Percentiles rank a stretch among this genome's conserved stretches.
Evolutionary conservation across 2,888 invertebrate species (phyloP).

Genomic region (Piscicola geometra): DNA sequence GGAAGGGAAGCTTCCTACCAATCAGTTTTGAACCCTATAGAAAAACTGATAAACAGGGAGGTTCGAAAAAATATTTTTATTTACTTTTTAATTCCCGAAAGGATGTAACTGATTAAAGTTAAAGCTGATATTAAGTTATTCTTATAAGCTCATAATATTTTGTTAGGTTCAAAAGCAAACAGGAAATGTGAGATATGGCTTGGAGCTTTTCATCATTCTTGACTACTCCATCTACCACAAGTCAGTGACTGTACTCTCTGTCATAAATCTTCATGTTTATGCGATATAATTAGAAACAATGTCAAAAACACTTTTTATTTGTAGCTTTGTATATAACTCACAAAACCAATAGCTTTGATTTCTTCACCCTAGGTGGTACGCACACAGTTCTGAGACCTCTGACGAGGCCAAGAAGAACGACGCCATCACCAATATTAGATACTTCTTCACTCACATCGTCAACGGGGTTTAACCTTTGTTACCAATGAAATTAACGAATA

Average conservation of each 20-base stretch:
- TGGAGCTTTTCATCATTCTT: conserved; percentile 37
- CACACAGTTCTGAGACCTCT: conserved; percentile 20
- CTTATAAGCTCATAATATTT: too few species aligned
- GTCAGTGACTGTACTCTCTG: conserved; percentile 17
- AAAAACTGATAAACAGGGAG: neutral
- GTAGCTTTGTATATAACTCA: conserved; percentile 35
- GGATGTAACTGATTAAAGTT: too few species aligned
- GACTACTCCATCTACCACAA: conserved; percentile 40
- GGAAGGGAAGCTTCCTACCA: neutral
- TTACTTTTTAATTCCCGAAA: neutral
- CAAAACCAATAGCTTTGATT: neutral
- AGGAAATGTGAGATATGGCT: conserved; percentile 16
- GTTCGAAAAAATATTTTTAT: neutral
- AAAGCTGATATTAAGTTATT: too few species aligned
- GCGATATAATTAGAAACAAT: neutral
- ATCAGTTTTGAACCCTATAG: neutral
- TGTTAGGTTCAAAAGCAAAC: neutral
- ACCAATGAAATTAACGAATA: neutral
- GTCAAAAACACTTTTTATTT: conserved; percentile 9
- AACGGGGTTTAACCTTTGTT: conserved; percentile 40
- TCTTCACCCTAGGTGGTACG: conserved; percentile 21
- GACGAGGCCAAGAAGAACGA: conserved; percentile 25
- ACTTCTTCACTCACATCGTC: conserved; percentile 40
- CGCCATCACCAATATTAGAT: conserved; percentile 39
- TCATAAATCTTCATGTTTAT: neutral